These are phyloP conservation scores for Micrasema minimum DNA, from an alignment of 1,140 invertebrate genomes.

Conservation along the genomic window DNA sequence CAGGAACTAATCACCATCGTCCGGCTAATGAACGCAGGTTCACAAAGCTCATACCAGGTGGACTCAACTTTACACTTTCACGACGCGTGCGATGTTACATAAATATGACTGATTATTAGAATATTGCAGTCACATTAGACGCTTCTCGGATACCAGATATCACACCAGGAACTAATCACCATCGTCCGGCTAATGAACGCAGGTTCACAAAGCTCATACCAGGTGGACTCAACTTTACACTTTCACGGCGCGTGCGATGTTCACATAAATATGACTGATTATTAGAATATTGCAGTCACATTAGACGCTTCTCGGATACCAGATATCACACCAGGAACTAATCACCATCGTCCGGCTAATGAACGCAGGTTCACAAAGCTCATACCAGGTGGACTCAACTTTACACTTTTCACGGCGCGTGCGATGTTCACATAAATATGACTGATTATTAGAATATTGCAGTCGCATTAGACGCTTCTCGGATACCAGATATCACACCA, in stretches of 20 bases:
- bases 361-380: conserved; percentile 14
- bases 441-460: too few relatives aligned
- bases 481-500: background rate
- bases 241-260: too few relatives aligned
- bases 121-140: conserved; percentile 28
- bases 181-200: background rate
- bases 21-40: conserved; percentile 14
- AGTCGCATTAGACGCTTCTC: conserved; percentile 16
- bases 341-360: conserved; percentile 7
- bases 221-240: too few relatives aligned
- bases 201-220: conserved; percentile 19
- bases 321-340: background rate
- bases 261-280: too few relatives aligned
- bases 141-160: background rate
- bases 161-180: conserved; percentile 10
- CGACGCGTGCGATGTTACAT: too few relatives aligned
- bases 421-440: too few relatives aligned
- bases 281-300: too few relatives aligned
- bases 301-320: conserved; percentile 11
- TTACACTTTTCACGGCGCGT: too few relatives aligned
- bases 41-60: too few relatives aligned
- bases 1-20: conserved; percentile 3
- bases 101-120: too few relatives aligned
- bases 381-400: too few relatives aligned
- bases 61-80: too few relatives aligned